Base-by-base conservation (phyloP, 2,797 vertebrate genomes). In the Hippocampus kuda region DNA sequence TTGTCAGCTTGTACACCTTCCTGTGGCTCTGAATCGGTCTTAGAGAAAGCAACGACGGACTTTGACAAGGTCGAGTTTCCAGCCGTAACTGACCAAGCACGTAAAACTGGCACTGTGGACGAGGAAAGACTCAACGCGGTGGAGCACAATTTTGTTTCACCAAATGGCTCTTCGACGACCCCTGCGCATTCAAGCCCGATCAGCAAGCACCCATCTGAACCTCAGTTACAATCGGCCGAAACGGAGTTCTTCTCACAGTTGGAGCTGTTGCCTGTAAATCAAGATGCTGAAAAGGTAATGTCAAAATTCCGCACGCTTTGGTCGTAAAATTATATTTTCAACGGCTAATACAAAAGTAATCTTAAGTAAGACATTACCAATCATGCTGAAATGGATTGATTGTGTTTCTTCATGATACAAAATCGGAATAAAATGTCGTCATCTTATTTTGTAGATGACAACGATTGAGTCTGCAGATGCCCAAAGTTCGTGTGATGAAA, bases 241-340 rank as follows among this genome's bases (percentile, higher is more conserved):
- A 11, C 66, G 13, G 81, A 80, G 66, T 87, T 88, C 64, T 63
- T 84, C 64, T 79, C 86, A 3, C 76, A 82, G 60, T 66, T 87
- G 51, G 76, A 75, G 12, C 75, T 85, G 22, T 70, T 72, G 22
- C 85, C 87, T 27, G 5, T 72, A 4, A 3, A 22, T 16, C 30
- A 81, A 68, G 49, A 53, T 7, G 34, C 68, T 8, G 2, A 72
- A 67, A 30, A 76, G 85, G 86, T 89, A 79, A 73, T 60, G 3
- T 24, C 3, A 6, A 6, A 44, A 49, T 11, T 41, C n/a, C 0
- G 24, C 12, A 30, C 22, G 1, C 27, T 27, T 63, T 30, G 5
- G 27, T 30, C 24, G 5, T 12, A 26, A 57, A 13, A 57, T n/a
- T 16, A 6, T n/a, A 10, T 54, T 18, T 49, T 49, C 48, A 49